Base-by-base conservation (phyloP, 2,113 vertebrate genomes). In the Lonchura striata region DNA sequence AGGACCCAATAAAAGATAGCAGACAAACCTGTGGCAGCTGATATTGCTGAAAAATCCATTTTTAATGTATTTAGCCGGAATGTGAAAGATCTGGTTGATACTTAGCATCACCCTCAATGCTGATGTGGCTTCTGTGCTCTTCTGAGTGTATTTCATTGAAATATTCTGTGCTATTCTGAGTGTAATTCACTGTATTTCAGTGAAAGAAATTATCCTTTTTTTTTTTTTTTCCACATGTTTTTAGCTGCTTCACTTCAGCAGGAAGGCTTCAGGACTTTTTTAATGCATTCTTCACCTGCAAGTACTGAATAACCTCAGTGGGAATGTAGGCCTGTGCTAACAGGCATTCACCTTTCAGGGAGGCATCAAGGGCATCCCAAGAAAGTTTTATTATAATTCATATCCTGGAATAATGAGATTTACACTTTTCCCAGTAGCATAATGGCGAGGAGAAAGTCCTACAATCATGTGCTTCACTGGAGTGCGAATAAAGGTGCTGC, bases 391-490 rank as follows among this genome's bases (percentile, higher is more conserved):
- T 89, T 90, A 42, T 27, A 76, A 63, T 79, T 84, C 66, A 35
- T 70, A 14, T 33, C 35, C 53, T 59, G 79, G 27, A 77, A 93
- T 95, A 94, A 86, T 53, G 77, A 82, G 80, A 84, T 94, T 92
- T 92, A 60, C 68, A 57, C 78, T 81, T 88, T 90, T 11, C 61
- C 87, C 79, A 49, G 6, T 22, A 33, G 64, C 39, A 82, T n/a
- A 92, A 95, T 64, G 53, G 74, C 53, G 60, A 81, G 85, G 74
- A 35, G 22, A 61, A 78, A 82, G 57, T 41, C 59, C 86, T 16
- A 77, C 84, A 96, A 95, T 97, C 90, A 91, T 95, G 92, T 95
- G 91, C 79, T 89, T 89, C 92, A 94, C 25, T 94, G 96, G 94
- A 93, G 80, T 76, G 95, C 94, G 50, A 53, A 90, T 57, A 44